Conservation (phyloP, 2,888 invertebrate genomes). For the Netelia inedita region DNA sequence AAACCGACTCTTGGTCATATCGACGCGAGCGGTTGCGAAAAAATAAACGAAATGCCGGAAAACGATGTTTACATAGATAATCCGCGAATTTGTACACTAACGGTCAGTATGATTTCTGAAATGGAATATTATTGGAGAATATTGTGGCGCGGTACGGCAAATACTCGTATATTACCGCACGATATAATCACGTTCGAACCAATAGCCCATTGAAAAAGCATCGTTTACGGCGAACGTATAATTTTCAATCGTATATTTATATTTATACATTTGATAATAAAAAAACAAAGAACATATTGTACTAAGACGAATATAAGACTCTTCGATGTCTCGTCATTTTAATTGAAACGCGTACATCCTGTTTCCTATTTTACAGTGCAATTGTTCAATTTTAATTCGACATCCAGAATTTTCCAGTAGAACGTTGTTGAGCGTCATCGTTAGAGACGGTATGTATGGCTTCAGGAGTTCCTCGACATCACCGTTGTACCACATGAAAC, state of each 20-base stretch:
- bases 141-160: conserved; percentile 78
- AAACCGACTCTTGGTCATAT: conserved; percentile 79
- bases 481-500: conserved; percentile 92
- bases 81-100: conserved; percentile 79
- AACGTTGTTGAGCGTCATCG: conserved; percentile 83
- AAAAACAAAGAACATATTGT: background rate
- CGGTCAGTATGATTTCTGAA: conserved; percentile 75
- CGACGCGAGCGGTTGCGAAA: conserved; percentile 78
- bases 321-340: conserved; percentile 18
- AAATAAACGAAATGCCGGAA: conserved; percentile 75
- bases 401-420: conserved; percentile 82
- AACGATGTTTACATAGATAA: conserved; percentile 71
- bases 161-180: conserved; percentile 74
- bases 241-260: background rate
- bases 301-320: background rate
- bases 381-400: conserved; percentile 86
- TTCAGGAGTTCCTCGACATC: conserved; percentile 87
- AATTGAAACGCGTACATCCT: conserved; percentile 5
- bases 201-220: conserved; percentile 42
- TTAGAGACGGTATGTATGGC: conserved; percentile 86
- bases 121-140: conserved; percentile 77
- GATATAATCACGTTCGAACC: conserved; percentile 79
- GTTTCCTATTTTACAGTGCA: conserved; percentile 90
- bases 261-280: conserved; percentile 40
- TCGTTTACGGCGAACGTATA: background rate